phyloP scores from a whole-genome alignment of 2,797 vertebrate species.

The Cottoperca gobio region DNA sequence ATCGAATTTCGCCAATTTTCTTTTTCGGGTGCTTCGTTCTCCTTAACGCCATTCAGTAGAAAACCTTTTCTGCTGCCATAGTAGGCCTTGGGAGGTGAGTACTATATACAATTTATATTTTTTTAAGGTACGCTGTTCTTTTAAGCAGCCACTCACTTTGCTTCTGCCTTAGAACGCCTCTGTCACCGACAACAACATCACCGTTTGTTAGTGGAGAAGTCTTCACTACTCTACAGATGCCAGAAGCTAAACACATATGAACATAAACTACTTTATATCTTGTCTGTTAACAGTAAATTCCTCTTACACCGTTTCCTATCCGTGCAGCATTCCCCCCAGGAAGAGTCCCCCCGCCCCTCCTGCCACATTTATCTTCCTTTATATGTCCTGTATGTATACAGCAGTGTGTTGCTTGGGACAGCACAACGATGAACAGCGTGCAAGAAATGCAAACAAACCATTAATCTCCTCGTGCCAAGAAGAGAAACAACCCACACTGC shows the following conservation, averaged over 20 bases:
- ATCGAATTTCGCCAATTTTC: background rate
- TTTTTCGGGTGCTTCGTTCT: background rate
- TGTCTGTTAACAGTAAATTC: slow-evolving; percentile 31
- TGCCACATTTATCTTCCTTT: slow-evolving; percentile 54
- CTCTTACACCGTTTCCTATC: slow-evolving; percentile 9
- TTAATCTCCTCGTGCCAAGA: slow-evolving; percentile 56
- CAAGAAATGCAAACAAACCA: slow-evolving; percentile 69
- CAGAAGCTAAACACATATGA: slow-evolving; percentile 18
- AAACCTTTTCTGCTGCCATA: too few species aligned
- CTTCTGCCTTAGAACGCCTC: background rate
- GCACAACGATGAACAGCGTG: slow-evolving; percentile 37
- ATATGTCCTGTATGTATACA: slow-evolving; percentile 48
- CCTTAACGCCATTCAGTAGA: background rate
- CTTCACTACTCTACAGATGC: slow-evolving; percentile 15
- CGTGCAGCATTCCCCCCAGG: slow-evolving; percentile 4
- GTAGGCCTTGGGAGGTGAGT: background rate
- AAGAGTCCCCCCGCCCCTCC: background rate
- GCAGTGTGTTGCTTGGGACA: slow-evolving; percentile 46
- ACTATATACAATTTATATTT: background rate
- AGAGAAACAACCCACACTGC: slow-evolving; percentile 36
- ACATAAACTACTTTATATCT: slow-evolving; percentile 12
- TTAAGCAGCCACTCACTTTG: background rate
- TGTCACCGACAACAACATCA: background rate
- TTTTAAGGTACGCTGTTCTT: background rate
- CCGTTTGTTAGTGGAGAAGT: slow-evolving; percentile 13